phyloP scores from a whole-genome alignment of 2,888 invertebrate genomes.

The Clepsis dumicolana region DNA sequence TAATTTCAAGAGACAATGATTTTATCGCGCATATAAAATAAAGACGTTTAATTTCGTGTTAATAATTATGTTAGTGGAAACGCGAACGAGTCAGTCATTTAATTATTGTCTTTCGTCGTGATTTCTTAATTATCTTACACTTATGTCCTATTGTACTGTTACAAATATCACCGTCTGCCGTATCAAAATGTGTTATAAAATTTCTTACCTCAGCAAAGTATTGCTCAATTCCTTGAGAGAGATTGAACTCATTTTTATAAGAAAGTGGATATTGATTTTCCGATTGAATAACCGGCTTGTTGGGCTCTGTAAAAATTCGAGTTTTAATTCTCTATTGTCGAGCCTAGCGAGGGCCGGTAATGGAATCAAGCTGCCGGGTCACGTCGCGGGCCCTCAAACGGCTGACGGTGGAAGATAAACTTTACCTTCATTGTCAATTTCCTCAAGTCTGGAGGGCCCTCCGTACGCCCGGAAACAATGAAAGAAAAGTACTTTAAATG shows the following conservation, averaged over 20 bases:
- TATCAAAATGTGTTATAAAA: constrained; percentile 28
- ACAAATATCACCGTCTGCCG: not conserved
- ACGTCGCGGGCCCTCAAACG: constrained; percentile 78
- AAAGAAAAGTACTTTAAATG: constrained; percentile 77
- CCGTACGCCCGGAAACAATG: constrained; percentile 75
- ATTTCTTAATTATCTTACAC: too few relatives aligned
- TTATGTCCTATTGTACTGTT: not conserved
- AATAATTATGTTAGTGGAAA: too few relatives aligned
- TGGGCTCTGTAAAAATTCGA: constrained; percentile 71
- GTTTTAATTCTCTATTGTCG: constrained; percentile 78
- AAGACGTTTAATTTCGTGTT: too few relatives aligned
- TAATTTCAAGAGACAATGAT: too few relatives aligned
- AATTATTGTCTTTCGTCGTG: too few relatives aligned
- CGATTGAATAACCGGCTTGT: constrained; percentile 72
- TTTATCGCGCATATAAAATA: too few relatives aligned
- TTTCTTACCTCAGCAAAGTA: constrained; percentile 26
- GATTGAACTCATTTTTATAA: constrained; percentile 46
- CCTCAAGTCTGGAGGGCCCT: constrained; percentile 75
- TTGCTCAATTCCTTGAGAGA: constrained; percentile 46
- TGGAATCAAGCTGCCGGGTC: constrained; percentile 78
- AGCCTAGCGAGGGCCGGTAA: constrained; percentile 60
- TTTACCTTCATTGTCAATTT: constrained; percentile 85
- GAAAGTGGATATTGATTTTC: constrained; percentile 67
- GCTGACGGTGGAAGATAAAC: constrained; percentile 82
- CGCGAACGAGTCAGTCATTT: too few relatives aligned